Base-by-base conservation (phyloP, 2,797 vertebrate genomes). In the Delichon dasypus region DNA sequence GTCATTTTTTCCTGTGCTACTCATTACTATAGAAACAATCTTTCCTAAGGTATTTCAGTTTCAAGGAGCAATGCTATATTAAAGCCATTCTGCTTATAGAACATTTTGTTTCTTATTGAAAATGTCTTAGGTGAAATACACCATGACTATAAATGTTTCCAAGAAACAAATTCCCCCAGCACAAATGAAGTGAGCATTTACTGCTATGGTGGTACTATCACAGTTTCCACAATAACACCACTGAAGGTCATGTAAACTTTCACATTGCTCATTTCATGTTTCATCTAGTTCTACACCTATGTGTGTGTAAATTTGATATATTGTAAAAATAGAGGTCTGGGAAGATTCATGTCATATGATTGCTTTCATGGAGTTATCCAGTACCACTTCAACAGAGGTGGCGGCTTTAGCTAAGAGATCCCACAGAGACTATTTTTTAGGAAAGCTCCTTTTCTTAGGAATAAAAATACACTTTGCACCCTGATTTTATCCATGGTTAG, bases 51-150 rank as follows among this genome's bases (percentile, higher is more conserved):
- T 91, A 50, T 91, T 95, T 91, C 80, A 50, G 80, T 88, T 91
- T 86, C 87, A 88, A 77, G 66, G 19, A 66, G 34, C 50, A 90
- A 58, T 50, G 64, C 27, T 76, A 19, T 90, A 80, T 79, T 87
- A 82, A 90, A 95, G 34, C 42, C 45, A 64, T 92, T 90, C 80
- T 85, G 45, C 86, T 92, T 74, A 54, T 45, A 57, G 53, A 92
- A 92, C 74, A 47, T 93, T 82, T 87, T 76, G 67, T 79, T 94
- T 92, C 78, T 32, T 94, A 74, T n/a, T 85, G 90, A 87, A 95
- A 94, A 90, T 67, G 60, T 94, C 67, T 87, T 44, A 67, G 71
- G 62, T 85, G 84, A 95, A 95, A 92, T 85, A 85, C 38, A 79
- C 57, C 22, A 57, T 40, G 42, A 75, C 40, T 73, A 67, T 60